Conservation (phyloP, 2,113 vertebrate genomes). For the Catharus bicknelli region DNA sequence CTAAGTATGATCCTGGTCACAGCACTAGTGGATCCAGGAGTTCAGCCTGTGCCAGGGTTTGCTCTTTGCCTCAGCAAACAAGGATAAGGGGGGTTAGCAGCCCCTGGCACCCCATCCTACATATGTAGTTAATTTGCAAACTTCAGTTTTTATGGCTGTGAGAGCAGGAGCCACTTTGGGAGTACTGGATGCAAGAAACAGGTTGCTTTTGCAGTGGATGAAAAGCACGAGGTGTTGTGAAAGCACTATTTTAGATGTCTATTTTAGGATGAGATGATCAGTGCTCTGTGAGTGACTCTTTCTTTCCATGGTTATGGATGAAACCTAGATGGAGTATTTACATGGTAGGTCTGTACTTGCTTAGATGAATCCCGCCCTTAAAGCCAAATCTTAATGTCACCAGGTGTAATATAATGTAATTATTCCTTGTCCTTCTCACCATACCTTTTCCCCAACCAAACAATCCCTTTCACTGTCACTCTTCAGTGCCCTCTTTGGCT, state of each 20-base stretch:
- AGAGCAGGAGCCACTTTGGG: neutral
- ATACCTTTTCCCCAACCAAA: neutral
- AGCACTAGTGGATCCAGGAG: neutral
- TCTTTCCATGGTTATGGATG: neutral
- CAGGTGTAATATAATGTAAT: neutral
- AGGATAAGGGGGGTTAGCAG: neutral
- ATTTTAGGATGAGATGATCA: neutral
- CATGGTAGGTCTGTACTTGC: neutral
- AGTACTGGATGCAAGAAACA: neutral
- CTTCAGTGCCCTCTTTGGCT: neutral
- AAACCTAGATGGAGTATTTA: neutral
- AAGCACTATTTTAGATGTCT: neutral
- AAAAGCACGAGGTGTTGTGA: neutral
- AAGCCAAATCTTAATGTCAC: neutral
- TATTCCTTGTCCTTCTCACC: neutral
- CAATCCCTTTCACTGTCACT: neutral
- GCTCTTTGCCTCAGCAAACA: neutral
- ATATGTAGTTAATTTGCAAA: fast-evolving
- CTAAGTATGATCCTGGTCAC: neutral
- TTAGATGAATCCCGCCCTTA: neutral
- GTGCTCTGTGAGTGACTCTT: neutral
- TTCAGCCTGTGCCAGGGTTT: neutral
- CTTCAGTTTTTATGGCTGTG: neutral
- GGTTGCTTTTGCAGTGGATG: neutral
- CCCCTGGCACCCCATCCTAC: neutral